These are phyloP conservation scores for Portunus trituberculatus DNA, from an alignment of 1,140 invertebrate genomes.

Conservation along the genomic window DNA sequence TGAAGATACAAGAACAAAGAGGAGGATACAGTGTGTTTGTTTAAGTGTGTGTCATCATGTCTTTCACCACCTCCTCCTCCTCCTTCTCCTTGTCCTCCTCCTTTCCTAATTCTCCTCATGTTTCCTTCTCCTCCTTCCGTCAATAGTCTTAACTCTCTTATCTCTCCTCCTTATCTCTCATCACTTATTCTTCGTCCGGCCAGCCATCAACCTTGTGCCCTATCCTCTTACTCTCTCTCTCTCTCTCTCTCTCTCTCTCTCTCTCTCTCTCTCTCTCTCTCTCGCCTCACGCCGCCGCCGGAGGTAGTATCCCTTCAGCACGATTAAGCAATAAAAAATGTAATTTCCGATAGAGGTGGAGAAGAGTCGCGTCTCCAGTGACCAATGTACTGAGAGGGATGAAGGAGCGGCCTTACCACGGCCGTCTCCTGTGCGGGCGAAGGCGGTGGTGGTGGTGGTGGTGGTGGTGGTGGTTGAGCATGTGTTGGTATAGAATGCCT, in stretches of 20 bases:
- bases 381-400: conserved; percentile 61
- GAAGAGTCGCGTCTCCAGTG: conserved; percentile 39
- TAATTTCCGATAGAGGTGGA: conserved; percentile 62
- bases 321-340: conserved; percentile 67
- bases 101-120: not conserved
- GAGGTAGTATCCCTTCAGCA: conserved; percentile 44
- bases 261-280: not conserved
- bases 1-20: not conserved
- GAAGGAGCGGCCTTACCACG: not conserved
- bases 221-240: not conserved
- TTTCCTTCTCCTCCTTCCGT: too few relatives aligned
- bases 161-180: not conserved
- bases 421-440: not conserved
- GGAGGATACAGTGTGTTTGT: not conserved
- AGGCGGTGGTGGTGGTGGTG: not conserved
- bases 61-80: not conserved
- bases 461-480: not conserved
- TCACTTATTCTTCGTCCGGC: not conserved
- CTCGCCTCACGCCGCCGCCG: not conserved
- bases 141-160: not conserved
- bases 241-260: conserved; percentile 23
- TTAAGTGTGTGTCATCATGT: conserved; percentile 10
- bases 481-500: too few relatives aligned
- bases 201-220: not conserved
- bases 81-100: not conserved